Evolutionary conservation across 2,113 vertebrate genomes (phyloP).

Genomic region (Tauraco erythrolophus): DNA sequence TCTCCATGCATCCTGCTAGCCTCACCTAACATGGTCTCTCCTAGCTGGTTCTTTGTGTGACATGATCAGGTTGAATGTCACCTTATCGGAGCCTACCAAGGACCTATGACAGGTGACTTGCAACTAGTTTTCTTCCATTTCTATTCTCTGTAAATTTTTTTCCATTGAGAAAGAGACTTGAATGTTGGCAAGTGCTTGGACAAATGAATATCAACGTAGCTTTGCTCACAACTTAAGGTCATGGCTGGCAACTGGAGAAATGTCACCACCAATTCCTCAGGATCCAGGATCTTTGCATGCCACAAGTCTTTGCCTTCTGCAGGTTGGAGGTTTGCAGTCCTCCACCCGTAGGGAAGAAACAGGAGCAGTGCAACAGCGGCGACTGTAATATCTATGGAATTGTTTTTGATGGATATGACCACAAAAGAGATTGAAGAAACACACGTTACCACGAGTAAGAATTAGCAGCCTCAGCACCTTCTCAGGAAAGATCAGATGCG

Average conservation of each 20-base stretch:
- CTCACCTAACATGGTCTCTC: neutral
- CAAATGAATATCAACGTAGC: neutral
- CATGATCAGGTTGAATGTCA: neutral
- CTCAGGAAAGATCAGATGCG: conserved; percentile 13
- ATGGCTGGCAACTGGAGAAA: neutral
- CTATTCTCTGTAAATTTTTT: neutral
- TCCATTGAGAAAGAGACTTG: neutral
- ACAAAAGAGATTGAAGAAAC: neutral
- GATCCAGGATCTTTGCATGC: neutral
- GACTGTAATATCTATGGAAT: neutral
- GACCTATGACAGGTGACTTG: neutral
- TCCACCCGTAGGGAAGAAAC: neutral
- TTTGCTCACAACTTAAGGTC: neutral
- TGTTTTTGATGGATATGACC: neutral
- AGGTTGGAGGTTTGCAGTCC: neutral
- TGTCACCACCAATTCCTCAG: fast-evolving
- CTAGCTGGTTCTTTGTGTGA: neutral
- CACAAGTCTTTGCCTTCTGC: neutral
- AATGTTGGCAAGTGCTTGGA: neutral
- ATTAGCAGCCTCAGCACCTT: conserved; percentile 7
- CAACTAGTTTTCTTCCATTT: neutral
- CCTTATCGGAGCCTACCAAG: neutral
- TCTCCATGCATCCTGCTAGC: neutral
- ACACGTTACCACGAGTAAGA: fast-evolving
- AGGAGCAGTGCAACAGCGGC: neutral